A percentile compares a stretch with the other conserved stretches of the same genome.
Conservation (phyloP, 1,140 invertebrate species). For the Ditylenchus dipsaci region DNA sequence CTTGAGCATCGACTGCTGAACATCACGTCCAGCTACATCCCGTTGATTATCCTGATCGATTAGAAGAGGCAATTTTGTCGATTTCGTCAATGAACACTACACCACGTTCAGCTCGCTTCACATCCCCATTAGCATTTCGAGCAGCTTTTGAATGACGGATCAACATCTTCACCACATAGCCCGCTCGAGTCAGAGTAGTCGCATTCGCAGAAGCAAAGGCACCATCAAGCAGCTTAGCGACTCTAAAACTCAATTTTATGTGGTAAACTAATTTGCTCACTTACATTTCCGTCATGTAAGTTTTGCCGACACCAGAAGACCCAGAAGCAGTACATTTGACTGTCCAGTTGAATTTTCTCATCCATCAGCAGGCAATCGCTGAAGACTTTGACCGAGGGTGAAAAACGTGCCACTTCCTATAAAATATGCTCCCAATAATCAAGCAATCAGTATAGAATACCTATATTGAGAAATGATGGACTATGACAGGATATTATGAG, state of each 20-base stretch:
- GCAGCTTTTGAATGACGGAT: slow-evolving; percentile 91
- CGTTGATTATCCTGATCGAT: slow-evolving; percentile 71
- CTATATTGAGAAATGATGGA: neutral
- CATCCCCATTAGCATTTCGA: slow-evolving; percentile 91
- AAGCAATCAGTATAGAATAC: too few relatives aligned
- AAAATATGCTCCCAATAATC: neutral
- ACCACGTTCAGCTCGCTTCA: slow-evolving; percentile 76
- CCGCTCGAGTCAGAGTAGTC: slow-evolving; percentile 94
- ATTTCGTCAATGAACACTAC: slow-evolving; percentile 98
- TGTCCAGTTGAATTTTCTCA: slow-evolving; percentile 77
- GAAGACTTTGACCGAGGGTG: slow-evolving; percentile 4
- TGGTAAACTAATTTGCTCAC: too few relatives aligned
- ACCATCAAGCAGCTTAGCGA: slow-evolving; percentile 70
- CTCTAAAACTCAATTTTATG: too few relatives aligned
- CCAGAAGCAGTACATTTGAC: slow-evolving; percentile 90
- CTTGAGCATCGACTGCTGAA: slow-evolving; percentile 75
- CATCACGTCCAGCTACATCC: slow-evolving; percentile 94
- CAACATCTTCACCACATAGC: slow-evolving; percentile 99
- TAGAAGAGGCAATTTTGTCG: slow-evolving; percentile 94
- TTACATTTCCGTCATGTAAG: slow-evolving; percentile 89
- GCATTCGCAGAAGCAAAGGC: slow-evolving; percentile 99
- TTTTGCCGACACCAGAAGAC: slow-evolving; percentile 97
- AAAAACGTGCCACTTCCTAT: slow-evolving; percentile 7
- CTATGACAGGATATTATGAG: neutral
- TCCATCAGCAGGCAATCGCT: neutral